Evolutionary conservation across 2,113 vertebrate species (phyloP).

Genomic region (Albula goreensis): DNA sequence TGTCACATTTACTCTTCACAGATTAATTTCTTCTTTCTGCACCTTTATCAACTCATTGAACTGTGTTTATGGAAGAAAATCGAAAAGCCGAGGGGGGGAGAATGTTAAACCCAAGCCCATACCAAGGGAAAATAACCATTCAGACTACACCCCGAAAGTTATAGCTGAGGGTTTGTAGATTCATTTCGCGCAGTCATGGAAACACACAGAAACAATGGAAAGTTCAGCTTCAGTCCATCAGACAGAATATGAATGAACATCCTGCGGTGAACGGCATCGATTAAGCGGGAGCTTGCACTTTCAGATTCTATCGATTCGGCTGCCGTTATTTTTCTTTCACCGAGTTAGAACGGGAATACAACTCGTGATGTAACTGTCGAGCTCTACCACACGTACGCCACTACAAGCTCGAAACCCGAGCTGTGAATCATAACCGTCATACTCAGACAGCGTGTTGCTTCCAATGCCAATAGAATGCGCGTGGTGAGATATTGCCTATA

Average conservation of each 20-base stretch:
- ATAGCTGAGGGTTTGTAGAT: not conserved
- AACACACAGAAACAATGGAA: too few relatives aligned
- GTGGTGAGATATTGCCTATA: not conserved
- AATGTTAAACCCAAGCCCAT: not conserved
- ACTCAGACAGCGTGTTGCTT: not conserved
- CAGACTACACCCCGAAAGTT: not conserved
- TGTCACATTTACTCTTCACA: too few relatives aligned
- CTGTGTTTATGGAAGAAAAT: too few relatives aligned
- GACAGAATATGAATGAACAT: slow-evolving; percentile 9
- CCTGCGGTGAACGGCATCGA: slow-evolving; percentile 16
- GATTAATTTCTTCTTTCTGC: too few relatives aligned
- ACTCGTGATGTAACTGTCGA: not conserved
- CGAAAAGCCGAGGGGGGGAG: too few relatives aligned
- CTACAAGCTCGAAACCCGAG: not conserved
- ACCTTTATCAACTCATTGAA: too few relatives aligned
- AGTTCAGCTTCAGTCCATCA: not conserved
- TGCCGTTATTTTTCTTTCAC: not conserved
- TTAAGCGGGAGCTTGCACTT: slow-evolving; percentile 8
- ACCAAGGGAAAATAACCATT: not conserved
- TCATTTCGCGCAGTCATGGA: not conserved
- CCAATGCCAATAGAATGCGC: not conserved
- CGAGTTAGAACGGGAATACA: not conserved
- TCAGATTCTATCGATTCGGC: slow-evolving; percentile 7
- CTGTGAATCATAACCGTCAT: not conserved
- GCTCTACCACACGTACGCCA: not conserved